These are phyloP conservation scores for Pagrus major DNA, from an alignment of 2,113 vertebrate species.

Conservation along the genomic window DNA sequence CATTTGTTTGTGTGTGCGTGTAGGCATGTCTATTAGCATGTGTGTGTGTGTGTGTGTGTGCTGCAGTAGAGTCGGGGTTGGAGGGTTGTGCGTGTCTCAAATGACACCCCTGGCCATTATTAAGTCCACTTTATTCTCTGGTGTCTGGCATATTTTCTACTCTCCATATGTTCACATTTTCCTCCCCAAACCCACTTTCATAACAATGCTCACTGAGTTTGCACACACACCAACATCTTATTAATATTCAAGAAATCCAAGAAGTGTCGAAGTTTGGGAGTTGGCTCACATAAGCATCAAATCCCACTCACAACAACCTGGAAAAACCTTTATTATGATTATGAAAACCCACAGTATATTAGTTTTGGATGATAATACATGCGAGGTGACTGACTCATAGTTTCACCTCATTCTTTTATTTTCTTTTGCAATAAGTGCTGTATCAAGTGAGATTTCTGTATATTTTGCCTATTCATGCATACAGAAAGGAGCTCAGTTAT, in stretches of 20 bases:
- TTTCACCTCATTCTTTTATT: background rate
- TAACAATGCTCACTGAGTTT: conserved; percentile 30
- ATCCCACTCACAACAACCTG: conserved; percentile 19
- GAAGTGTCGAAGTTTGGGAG: conserved; percentile 32
- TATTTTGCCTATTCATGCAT: background rate
- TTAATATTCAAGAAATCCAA: conserved; percentile 59
- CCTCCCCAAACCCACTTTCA: conserved; percentile 47
- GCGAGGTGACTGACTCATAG: background rate
- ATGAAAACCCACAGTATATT: background rate
- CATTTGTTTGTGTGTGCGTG: conserved; percentile 28
- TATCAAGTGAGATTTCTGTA: background rate
- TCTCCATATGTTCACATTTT: conserved; percentile 75
- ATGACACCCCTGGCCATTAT: conserved; percentile 74
- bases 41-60: conserved; percentile 5
- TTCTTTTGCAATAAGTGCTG: background rate
- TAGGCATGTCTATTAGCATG: no score
- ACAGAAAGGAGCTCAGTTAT: background rate
- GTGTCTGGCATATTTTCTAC: conserved; percentile 66
- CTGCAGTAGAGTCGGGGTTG: background rate
- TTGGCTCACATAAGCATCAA: conserved; percentile 37
- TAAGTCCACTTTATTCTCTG: conserved; percentile 67
- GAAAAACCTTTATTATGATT: conserved; percentile 12
- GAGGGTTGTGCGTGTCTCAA: conserved; percentile 48
- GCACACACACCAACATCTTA: conserved; percentile 33
- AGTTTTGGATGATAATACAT: conserved; percentile 15